Conservation (phyloP, 2,797 vertebrate species). For the Hybognathus amarus region DNA sequence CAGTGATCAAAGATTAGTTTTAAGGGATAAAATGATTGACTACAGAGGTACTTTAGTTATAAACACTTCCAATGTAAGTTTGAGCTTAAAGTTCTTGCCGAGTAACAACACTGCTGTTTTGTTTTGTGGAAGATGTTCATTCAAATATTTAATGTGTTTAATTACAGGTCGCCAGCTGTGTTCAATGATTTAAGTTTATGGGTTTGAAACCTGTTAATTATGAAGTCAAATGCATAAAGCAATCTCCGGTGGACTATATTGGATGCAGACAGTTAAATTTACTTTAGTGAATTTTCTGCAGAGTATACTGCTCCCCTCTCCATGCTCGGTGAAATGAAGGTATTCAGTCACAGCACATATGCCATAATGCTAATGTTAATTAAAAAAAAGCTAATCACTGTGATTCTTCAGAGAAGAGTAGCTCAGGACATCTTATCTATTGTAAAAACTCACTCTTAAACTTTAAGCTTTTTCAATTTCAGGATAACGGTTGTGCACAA, state of each 20-base stretch:
- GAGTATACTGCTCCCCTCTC: slow-evolving; percentile 58
- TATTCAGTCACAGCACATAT: slow-evolving; percentile 67
- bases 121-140: slow-evolving; percentile 82
- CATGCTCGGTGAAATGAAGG: slow-evolving; percentile 63
- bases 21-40: too few relatives aligned
- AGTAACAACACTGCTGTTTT: slow-evolving; percentile 70
- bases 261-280: slow-evolving; percentile 87
- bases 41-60: slow-evolving; percentile 9
- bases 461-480: slow-evolving; percentile 1
- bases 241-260: slow-evolving; percentile 79
- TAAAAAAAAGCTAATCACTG: slow-evolving; percentile 64
- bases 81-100: slow-evolving; percentile 58
- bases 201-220: slow-evolving; percentile 86
- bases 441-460: slow-evolving; percentile 34
- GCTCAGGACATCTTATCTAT: slow-evolving; percentile 52
- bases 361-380: slow-evolving; percentile 67
- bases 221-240: slow-evolving; percentile 86
- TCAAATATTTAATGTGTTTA: slow-evolving; percentile 86
- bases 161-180: slow-evolving; percentile 87
- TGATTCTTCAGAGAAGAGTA: slow-evolving; percentile 57
- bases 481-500: slow-evolving; percentile 2
- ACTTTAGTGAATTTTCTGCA: slow-evolving; percentile 82
- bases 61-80: slow-evolving; percentile 48
- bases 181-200: slow-evolving; percentile 86
- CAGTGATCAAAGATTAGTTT: too few relatives aligned